Evolutionary conservation across 2,113 vertebrate species (phyloP), one percentile per base, ranked within the genome.

Genomic region (Tupaia chinensis): DNA sequence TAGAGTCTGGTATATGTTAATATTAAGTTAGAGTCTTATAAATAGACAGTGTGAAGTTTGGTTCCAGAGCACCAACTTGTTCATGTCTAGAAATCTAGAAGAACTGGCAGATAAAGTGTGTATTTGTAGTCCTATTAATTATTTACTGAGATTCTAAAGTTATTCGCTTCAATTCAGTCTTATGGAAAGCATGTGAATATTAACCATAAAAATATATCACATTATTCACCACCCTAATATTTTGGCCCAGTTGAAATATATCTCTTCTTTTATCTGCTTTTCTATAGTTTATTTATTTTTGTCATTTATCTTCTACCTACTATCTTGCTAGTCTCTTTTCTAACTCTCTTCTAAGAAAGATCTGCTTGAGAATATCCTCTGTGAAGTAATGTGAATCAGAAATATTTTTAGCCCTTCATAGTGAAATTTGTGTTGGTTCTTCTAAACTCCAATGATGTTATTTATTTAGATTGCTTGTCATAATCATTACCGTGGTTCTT

Each of bases 1-100:
- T 2, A 68, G 96, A 74, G 95, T 93, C 77, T 98, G 87, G 74
- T 80, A 27, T 81, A 87, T 22, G 15, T 86, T 97, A 97, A 97
- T 95, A 82, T 92, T 92, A 96, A 82, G 89, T 92, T 98, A 94
- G 87, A 87, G 72, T 54, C 94, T 97, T 97, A 89, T 97, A 95
- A 97, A 89, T 56, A 95, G 68, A 56, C 96, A 96, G 91, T 97
- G 96, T 96, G 82, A 97, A 95, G 73, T 89, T 93, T 91, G 76
- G 72, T 95, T 96, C 34, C 91, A 93, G 91, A 98, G 81, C 61
- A 82, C 66, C 76, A 95, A 79, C 74, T 96, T 96, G 95, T 20
- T 63, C 92, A 72, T 91, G 93, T 87, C 89, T 95, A 94, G 92
- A 89, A 96, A 95, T 72, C 87, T 74, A 68, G 65, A 53, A 83